Base-by-base conservation (phyloP, 2,113 vertebrate genomes). In the Rhea americana region DNA sequence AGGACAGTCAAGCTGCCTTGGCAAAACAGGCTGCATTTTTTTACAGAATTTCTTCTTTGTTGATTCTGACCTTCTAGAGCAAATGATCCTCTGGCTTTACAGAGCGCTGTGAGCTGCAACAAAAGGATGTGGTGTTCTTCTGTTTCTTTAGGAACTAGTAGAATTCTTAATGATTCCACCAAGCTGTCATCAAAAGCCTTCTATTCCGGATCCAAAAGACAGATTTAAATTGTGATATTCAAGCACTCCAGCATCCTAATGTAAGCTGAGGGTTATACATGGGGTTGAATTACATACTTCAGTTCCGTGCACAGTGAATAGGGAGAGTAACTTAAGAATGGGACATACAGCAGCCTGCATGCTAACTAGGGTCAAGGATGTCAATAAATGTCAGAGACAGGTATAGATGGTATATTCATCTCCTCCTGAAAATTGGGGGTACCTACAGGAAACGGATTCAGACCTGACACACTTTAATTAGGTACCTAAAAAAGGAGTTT, bases 391-490 rank as follows among this genome's bases (percentile, higher is more conserved):
- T 11, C 12, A 21, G 14, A 61, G 51, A 41, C 37, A 63, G 48
- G 22, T 45, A 73, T 2, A 37, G 2, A 16, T 11, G 85, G 43
- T 1, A 2, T 20, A n/a, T 7, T 30, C 0, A 14, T 65, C 67
- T 90, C 55, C 47, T 80, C 30, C 22, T 76, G 24, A 83, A 91
- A 93, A 68, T 5, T 35, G 12, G 61, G 19, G 5, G 4, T 43
- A 9, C 45, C 41, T 1, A 3, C 15, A 5, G 26, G 39, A 51
- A 93, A 47, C 4, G 55, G 22, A 45, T 65, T 17, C 28, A 77
- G 55, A 73, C 4, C 11, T 43, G 71, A 47, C 21, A 63, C 13
- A 19, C 8, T 43, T 70, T 11, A 68, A 61, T 61, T 37, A 32
- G 66, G 78, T 5, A 14, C 6, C 47, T 7, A 32, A 76, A n/a